Percentiles rank a stretch among this genome's conserved stretches.
Evolutionary conservation across 2,888 invertebrate genomes (phyloP).

Genomic region (Gastracanthus pulcherrimus): DNA sequence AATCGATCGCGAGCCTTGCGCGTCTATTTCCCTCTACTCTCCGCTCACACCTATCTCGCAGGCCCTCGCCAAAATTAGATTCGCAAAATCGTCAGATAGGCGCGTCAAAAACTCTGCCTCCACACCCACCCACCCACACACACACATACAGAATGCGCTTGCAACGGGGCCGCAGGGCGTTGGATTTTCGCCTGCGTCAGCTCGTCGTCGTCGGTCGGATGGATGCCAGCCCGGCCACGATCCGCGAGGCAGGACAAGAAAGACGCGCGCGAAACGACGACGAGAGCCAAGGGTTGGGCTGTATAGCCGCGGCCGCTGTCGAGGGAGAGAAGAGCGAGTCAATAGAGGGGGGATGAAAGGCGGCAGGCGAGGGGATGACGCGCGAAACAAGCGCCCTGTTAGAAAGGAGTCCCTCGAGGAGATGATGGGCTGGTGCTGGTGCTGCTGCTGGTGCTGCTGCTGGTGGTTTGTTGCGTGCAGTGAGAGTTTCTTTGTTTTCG

Average conservation of each 20-base stretch:
- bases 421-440: slow-evolving; percentile 58
- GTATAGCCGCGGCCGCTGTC: background rate
- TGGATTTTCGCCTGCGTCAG: slow-evolving; percentile 74
- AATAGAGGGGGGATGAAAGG: slow-evolving; percentile 41
- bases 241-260: background rate
- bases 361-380: slow-evolving; percentile 57
- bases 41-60: too few species aligned
- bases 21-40: too few species aligned
- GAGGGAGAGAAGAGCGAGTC: slow-evolving; percentile 20
- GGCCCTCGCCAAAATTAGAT: slow-evolving; percentile 66
- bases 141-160: too few species aligned
- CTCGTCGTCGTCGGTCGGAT: slow-evolving; percentile 60
- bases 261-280: background rate
- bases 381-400: background rate
- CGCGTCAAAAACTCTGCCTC: background rate
- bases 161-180: slow-evolving; percentile 32
- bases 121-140: too few species aligned
- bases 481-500: too few species aligned
- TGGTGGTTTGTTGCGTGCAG: too few species aligned
- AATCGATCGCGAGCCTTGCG: too few species aligned
- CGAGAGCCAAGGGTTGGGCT: background rate
- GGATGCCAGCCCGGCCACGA: slow-evolving; percentile 42
- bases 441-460: too few species aligned
- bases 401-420: slow-evolving; percentile 2
- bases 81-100: slow-evolving; percentile 65